Percentiles rank a stretch among this genome's conserved stretches.
These are phyloP conservation scores for Mesoligia furuncula DNA, from an alignment of 2,888 invertebrate genomes.

Conservation along the genomic window DNA sequence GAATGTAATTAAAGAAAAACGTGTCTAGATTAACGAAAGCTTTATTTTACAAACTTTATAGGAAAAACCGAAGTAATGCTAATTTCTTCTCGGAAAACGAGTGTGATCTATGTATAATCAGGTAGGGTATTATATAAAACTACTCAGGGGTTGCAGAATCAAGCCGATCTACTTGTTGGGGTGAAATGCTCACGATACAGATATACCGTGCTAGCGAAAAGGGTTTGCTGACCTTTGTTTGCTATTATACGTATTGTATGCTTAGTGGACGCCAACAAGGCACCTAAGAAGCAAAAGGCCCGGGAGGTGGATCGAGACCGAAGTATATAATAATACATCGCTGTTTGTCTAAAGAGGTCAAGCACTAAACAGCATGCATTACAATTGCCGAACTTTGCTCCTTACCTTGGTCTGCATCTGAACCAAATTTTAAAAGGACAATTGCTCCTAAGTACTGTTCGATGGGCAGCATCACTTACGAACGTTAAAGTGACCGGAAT, in stretches of 20 bases:
- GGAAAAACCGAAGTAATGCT: constrained; percentile 1
- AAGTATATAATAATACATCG: background rate
- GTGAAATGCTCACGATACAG: background rate
- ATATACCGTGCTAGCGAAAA: background rate
- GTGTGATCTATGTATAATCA: background rate
- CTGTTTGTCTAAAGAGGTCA: background rate
- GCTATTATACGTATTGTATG: constrained; percentile 4
- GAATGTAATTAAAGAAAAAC: constrained; percentile 35
- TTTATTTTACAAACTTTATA: constrained; percentile 36
- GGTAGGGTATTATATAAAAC: background rate
- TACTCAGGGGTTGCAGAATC: constrained; percentile 2
- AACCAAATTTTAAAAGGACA: constrained; percentile 25
- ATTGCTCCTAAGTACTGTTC: constrained; percentile 36
- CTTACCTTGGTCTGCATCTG: constrained; percentile 8
- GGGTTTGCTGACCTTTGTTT: constrained; percentile 16
- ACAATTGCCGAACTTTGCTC: background rate
- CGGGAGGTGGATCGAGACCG: background rate
- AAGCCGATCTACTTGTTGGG: background rate
- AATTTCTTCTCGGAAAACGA: background rate
- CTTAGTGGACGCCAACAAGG: constrained; percentile 11
- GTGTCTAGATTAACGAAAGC: constrained; percentile 31
- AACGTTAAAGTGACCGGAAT: constrained; percentile 50
- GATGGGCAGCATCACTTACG: constrained; percentile 38
- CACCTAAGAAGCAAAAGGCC: constrained; percentile 1
- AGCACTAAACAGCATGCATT: background rate